Percentiles rank a stretch among this genome's conserved stretches.
phyloP scores from a whole-genome alignment of 2,113 vertebrate species.

The Aythya baeri region DNA sequence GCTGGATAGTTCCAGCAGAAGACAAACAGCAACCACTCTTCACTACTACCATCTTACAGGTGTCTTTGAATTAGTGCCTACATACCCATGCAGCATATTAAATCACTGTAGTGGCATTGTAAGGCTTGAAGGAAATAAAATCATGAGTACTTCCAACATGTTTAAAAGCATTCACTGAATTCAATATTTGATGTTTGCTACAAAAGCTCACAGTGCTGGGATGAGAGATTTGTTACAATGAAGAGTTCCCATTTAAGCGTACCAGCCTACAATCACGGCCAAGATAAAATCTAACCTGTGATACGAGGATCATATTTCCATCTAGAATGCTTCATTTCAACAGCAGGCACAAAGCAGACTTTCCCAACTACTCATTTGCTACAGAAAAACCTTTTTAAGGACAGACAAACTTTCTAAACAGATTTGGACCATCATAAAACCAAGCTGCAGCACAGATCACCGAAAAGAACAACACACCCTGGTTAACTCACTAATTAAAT shows the following conservation, averaged over 20 bases:
- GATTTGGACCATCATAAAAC: background rate
- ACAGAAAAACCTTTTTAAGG: background rate
- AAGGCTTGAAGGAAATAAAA: background rate
- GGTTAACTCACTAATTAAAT: constrained; percentile 5
- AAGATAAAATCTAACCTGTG: background rate
- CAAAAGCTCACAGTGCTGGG: background rate
- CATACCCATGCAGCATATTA: background rate
- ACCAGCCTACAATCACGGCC: background rate
- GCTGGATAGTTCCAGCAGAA: background rate
- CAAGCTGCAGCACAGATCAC: background rate
- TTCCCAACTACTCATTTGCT: background rate
- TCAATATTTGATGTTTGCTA: background rate
- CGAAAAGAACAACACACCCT: background rate
- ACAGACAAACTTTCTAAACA: background rate
- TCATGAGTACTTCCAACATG: background rate
- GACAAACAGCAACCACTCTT: background rate
- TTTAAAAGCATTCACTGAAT: background rate
- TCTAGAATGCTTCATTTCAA: background rate
- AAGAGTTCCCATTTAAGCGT: background rate
- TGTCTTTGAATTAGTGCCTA: background rate
- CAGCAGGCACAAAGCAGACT: background rate
- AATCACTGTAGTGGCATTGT: background rate
- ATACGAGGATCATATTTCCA: background rate
- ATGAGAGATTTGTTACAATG: background rate
- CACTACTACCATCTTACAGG: background rate